phyloP scores from a whole-genome alignment of 2,888 invertebrate species.

The Caenorhabditis wallacei region DNA sequence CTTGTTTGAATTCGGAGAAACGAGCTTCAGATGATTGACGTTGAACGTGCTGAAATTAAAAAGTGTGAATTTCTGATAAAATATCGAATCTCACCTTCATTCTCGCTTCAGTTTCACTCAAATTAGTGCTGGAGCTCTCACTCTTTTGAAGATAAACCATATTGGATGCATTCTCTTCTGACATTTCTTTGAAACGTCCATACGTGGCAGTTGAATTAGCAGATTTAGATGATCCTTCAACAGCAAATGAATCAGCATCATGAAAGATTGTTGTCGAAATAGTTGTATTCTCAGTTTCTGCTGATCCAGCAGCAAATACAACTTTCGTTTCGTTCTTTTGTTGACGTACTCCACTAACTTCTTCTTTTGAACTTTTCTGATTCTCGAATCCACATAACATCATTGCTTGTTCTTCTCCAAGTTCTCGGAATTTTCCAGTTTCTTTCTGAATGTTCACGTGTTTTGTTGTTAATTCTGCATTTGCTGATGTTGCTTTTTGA shows the following conservation, averaged over 20 bases:
- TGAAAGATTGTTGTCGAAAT: conserved; percentile 61
- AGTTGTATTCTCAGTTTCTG: conserved; percentile 68
- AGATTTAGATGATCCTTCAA: conserved; percentile 67
- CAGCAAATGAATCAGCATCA: conserved; percentile 59
- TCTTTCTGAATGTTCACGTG: conserved; percentile 51
- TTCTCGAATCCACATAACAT: conserved; percentile 76
- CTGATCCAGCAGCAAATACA: conserved; percentile 61
- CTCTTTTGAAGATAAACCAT: conserved; percentile 73
- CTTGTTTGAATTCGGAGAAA: conserved; percentile 74
- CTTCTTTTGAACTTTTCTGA: conserved; percentile 59
- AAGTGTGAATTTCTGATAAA: neutral
- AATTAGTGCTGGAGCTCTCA: conserved; percentile 53
- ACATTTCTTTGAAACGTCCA: conserved; percentile 65
- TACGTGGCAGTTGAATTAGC: conserved; percentile 55
- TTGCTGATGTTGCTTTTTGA: conserved; percentile 63
- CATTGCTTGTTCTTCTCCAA: conserved; percentile 74
- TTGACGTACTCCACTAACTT: conserved; percentile 46
- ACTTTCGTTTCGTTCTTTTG: conserved; percentile 60
- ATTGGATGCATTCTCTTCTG: conserved; percentile 70
- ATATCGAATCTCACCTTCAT: conserved; percentile 47
- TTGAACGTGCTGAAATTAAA: conserved; percentile 43
- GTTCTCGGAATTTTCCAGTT: conserved; percentile 66
- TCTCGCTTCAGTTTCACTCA: conserved; percentile 51
- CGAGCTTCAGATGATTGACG: conserved; percentile 66
- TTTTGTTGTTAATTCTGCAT: conserved; percentile 41